A percentile compares a stretch with the other conserved stretches of the same genome.
Conservation (phyloP, 1,140 invertebrate genomes). For the Lordiphosa stackelbergi region DNA sequence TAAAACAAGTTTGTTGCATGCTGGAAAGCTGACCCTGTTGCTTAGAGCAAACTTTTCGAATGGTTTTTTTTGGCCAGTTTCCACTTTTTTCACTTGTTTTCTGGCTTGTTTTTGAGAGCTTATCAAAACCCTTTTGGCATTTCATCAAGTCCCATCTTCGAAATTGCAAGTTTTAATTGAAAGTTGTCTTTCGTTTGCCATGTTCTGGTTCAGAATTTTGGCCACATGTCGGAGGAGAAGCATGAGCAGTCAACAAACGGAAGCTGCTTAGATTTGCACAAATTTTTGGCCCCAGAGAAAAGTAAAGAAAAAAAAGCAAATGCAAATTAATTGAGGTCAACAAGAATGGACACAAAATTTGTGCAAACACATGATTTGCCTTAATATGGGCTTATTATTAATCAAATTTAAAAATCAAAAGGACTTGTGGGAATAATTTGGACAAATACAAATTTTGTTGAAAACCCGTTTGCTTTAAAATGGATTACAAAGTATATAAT, state of each 20-base stretch:
- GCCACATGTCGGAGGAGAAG: slow-evolving; percentile 14
- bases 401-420: no score
- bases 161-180: slow-evolving; percentile 65
- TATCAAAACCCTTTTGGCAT: slow-evolving; percentile 3
- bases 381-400: no score
- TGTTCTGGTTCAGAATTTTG: slow-evolving; percentile 5
- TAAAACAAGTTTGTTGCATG: slow-evolving; percentile 13
- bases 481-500: no score
- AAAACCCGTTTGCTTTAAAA: no score
- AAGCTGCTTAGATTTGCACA: slow-evolving; percentile 12
- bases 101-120: not conserved
- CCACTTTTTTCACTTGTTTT: slow-evolving; percentile 3
- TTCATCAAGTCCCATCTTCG: slow-evolving; percentile 10
- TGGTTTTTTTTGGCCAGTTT: slow-evolving; percentile 42
- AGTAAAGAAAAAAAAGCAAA: no score
- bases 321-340: no score
- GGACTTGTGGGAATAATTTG: no score
- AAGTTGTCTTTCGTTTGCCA: slow-evolving; percentile 41
- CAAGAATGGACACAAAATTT: no score
- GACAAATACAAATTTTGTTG: no score
- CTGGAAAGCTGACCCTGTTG: not conserved
- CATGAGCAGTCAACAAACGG: slow-evolving; percentile 12
- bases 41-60: slow-evolving; percentile 39
- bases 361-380: no score
- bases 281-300: no score